Percentiles rank a stretch among this genome's conserved stretches.
Evolutionary conservation across 2,888 invertebrate genomes (phyloP).

Genomic region (Drosophila bunnanda): DNA sequence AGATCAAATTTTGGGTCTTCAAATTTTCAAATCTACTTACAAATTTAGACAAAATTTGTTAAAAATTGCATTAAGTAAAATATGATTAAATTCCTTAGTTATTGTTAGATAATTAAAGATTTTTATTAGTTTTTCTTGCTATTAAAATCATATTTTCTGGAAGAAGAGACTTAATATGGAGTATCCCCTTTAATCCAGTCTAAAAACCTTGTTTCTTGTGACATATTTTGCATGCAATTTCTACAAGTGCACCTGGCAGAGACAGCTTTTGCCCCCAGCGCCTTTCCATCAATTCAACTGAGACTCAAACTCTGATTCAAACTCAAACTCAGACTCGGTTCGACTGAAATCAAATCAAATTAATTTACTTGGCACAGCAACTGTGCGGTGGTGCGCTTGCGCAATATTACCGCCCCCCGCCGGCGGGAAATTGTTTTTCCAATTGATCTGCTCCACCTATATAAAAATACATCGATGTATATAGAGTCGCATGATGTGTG

Average conservation of each 20-base stretch:
- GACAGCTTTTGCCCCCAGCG: constrained; percentile 15
- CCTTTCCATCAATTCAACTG: constrained; percentile 35
- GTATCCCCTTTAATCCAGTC: neutral
- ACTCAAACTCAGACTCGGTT: constrained; percentile 7
- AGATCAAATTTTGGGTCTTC: no score
- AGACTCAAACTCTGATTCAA: neutral
- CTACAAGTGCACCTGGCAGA: constrained; percentile 12
- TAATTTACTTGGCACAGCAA: constrained; percentile 44
- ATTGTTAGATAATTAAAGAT: neutral
- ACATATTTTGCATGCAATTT: neutral
- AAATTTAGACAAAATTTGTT: neutral
- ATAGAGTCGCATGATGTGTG: constrained; percentile 11
- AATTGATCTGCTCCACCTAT: constrained; percentile 59
- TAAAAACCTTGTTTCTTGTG: neutral
- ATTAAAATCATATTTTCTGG: neutral
- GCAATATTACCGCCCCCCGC: constrained; percentile 60
- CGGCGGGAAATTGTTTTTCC: constrained; percentile 70
- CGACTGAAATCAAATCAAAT: constrained; percentile 40
- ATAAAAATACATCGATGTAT: constrained; percentile 6
- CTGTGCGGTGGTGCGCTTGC: constrained; percentile 55
- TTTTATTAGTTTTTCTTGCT: neutral
- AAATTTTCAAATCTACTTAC: no score
- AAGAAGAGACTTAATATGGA: neutral
- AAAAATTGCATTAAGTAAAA: neutral
- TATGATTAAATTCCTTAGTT: neutral